A percentile compares a stretch with the other conserved stretches of the same genome.
Conservation (phyloP, 2,888 invertebrate genomes). For the Lochmaea crataegi region DNA sequence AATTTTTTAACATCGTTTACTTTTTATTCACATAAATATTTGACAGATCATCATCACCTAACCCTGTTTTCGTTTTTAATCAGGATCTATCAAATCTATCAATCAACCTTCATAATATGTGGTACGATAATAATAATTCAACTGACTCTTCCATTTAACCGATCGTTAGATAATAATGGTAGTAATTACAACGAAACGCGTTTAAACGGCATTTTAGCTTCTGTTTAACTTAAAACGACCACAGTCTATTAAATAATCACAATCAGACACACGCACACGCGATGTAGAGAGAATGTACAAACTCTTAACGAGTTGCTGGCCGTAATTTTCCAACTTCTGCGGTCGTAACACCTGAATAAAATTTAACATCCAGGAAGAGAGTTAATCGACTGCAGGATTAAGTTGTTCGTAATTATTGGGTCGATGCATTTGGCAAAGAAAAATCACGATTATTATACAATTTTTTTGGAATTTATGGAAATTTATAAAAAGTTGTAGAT, state of each 20-base stretch:
- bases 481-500: no score
- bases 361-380: constrained; percentile 2
- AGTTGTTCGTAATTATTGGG: constrained; percentile 1
- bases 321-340: constrained; percentile 14
- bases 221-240: constrained; percentile 43
- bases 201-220: constrained; percentile 42
- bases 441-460: neutral
- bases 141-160: constrained; percentile 33
- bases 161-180: constrained; percentile 42
- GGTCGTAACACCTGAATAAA: constrained; percentile 17
- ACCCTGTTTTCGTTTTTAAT: neutral
- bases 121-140: neutral
- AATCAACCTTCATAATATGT: neutral
- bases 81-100: neutral
- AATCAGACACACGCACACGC: constrained; percentile 40
- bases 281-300: constrained; percentile 15
- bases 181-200: constrained; percentile 42
- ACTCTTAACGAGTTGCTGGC: constrained; percentile 6
- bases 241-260: constrained; percentile 36
- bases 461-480: neutral
- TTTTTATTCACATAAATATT: no score
- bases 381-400: neutral
- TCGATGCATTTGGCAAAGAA: neutral
- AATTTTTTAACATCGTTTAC: no score
- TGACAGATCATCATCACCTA: neutral